A percentile compares a stretch with the other conserved stretches of the same genome.
These are phyloP conservation scores for Crocodylus rhombifer DNA, from an alignment of 2,797 vertebrate genomes.

Conservation along the genomic window DNA sequence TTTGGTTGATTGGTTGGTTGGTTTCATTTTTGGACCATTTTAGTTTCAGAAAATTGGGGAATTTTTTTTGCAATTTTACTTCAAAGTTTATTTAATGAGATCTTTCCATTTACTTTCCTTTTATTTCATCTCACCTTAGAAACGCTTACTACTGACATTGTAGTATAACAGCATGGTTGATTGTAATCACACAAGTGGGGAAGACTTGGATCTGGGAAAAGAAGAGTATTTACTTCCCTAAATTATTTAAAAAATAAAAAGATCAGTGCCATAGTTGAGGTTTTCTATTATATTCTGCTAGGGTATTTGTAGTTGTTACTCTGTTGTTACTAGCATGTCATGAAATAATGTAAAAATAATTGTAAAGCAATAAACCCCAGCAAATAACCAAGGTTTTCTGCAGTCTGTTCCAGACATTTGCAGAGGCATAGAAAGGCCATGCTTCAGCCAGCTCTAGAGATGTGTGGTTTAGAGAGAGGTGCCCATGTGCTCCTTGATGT, in stretches of 20 bases:
- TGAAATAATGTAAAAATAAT: background rate
- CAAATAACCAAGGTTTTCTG: background rate
- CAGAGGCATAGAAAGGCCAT: too few species aligned
- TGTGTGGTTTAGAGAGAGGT: background rate
- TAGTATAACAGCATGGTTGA: too few species aligned
- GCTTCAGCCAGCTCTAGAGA: too few species aligned
- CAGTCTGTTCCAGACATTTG: too few species aligned
- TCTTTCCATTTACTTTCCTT: background rate
- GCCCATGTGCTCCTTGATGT: background rate
- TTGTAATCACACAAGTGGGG: background rate
- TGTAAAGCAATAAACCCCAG: background rate
- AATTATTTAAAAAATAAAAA: background rate
- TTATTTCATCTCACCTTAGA: background rate
- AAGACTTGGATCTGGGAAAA: slow-evolving; percentile 12
- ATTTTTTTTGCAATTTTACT: background rate
- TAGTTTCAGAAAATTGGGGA: background rate
- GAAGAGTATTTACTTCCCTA: slow-evolving; percentile 20
- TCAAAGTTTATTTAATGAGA: slow-evolving; percentile 20
- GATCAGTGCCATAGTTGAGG: background rate
- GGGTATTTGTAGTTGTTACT: background rate
- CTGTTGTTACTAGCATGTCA: background rate
- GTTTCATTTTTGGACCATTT: background rate
- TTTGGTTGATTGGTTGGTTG: background rate
- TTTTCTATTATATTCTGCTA: background rate
- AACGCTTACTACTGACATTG: background rate